A percentile compares a stretch with the other conserved stretches of the same genome.
Evolutionary conservation across 2,113 vertebrate genomes (phyloP).

Genomic region (Rhabdornis inornatus): DNA sequence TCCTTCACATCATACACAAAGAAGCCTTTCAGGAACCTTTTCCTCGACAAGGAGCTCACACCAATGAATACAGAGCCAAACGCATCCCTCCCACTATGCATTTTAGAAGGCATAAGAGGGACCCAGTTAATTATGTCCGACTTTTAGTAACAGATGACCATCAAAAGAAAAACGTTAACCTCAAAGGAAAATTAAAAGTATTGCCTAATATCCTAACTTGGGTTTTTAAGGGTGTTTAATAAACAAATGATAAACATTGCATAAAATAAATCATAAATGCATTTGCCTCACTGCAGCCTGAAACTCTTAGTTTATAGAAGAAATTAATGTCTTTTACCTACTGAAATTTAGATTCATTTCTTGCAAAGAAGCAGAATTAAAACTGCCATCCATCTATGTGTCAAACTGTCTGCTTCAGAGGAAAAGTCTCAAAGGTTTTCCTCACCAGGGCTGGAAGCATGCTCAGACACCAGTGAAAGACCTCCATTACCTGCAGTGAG

Average conservation of each 20-base stretch:
- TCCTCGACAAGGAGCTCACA: neutral
- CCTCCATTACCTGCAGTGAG: neutral
- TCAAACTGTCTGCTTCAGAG: neutral
- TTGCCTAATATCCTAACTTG: neutral
- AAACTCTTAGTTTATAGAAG: neutral
- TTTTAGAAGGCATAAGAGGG: neutral
- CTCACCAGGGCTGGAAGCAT: neutral
- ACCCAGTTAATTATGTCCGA: neutral
- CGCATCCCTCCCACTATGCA: neutral
- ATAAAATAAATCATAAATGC: neutral
- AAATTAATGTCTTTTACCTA: neutral
- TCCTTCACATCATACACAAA: neutral
- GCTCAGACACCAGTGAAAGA: rapidly evolving
- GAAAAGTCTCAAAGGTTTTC: neutral
- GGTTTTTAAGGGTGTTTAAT: neutral
- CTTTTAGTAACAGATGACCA: neutral
- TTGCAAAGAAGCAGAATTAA: neutral
- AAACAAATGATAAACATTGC: rapidly evolving
- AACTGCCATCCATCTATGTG: neutral
- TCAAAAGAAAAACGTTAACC: neutral
- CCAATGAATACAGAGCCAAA: neutral
- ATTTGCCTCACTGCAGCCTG: neutral
- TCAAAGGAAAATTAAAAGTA: neutral
- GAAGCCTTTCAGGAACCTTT: neutral
- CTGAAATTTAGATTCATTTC: neutral